phyloP scores from a whole-genome alignment of 2,888 invertebrate species.

The Esperia sulphurella region DNA sequence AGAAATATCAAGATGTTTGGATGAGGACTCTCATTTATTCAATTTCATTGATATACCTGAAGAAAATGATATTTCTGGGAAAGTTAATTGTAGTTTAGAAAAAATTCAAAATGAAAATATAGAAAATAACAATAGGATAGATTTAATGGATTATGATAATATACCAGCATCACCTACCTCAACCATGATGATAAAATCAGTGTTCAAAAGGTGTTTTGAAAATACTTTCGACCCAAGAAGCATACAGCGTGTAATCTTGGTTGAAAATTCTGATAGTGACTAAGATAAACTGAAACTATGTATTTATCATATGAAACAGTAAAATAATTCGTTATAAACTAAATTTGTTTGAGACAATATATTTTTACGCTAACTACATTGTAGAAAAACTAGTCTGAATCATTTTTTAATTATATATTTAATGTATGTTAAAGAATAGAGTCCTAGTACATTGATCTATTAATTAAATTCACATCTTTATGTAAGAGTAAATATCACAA shows the following conservation, averaged over 20 bases:
- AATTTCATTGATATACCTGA: conserved; percentile 68
- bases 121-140: conserved; percentile 19
- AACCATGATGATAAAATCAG: conserved; percentile 78
- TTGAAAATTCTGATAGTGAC: conserved; percentile 86
- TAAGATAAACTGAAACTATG: conserved; percentile 18
- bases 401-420: conserved; percentile 14
- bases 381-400: conserved; percentile 12
- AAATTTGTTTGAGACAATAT: neutral
- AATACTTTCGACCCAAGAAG: conserved; percentile 83
- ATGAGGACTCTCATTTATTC: conserved; percentile 72
- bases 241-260: conserved; percentile 80
- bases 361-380: neutral
- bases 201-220: conserved; percentile 87
- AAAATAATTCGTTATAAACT: conserved; percentile 1
- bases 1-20: conserved; percentile 58
- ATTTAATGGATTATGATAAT: conserved; percentile 59
- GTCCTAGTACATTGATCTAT: conserved; percentile 11
- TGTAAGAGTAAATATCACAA: conserved; percentile 11
- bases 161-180: conserved; percentile 81
- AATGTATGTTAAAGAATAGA: conserved; percentile 14
- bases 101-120: conserved; percentile 23
- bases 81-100: conserved; percentile 14
- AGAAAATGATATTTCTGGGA: conserved; percentile 22
- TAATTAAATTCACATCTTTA: conserved; percentile 9
- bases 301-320: neutral